Evolutionary conservation across 2,888 invertebrate species (phyloP), one percentile per base, ranked within the genome.

Genomic region (Malthinus flaveolus): DNA sequence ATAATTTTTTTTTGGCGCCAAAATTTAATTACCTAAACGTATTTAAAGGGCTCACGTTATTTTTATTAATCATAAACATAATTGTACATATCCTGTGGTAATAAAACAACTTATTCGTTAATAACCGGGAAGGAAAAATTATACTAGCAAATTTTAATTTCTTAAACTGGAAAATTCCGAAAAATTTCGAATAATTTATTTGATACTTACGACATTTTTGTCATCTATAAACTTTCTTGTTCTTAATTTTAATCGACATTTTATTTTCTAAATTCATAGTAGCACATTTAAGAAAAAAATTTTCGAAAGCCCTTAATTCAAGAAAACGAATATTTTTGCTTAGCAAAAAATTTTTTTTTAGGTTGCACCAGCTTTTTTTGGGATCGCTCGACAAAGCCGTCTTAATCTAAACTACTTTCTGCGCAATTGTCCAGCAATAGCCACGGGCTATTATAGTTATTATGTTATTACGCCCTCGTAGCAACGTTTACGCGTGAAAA

Each of bases 381-480:
- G 66, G 71, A 74, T 72, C 71, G 71, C 71, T 71, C 71, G 68
- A 71, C 71, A 68, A 70, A 70, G 53, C 70, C 68, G 75, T 73
- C 76, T 74, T 75, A 75, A 71, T 77, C 71, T 67, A 74, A 77
- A 77, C 76, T 77, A 73, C 72, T 73, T 76, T 74, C 72, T 74
- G 75, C 75, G 77, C 76, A 78, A 78, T 77, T 78, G 77, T 72
- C 69, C 75, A 68, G 76, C 78, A 77, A 79, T 76, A 76, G 77
- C 74, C 69, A 71, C 71, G 71, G 73, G 74, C 74, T 73, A 79
- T 78, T 79, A 78, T 72, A 72, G 74, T 74, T 74, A 79, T 79
- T 79, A 79, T 77, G 73, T 74, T 76, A 79, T 79, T 79, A 79
- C 78, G 79, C 78, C 78, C 76, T 78, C 78, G 69, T 72, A 74